These are phyloP conservation scores for Tragelaphus imberbis DNA, from an alignment of 2,113 vertebrate species.

Conservation along the genomic window DNA sequence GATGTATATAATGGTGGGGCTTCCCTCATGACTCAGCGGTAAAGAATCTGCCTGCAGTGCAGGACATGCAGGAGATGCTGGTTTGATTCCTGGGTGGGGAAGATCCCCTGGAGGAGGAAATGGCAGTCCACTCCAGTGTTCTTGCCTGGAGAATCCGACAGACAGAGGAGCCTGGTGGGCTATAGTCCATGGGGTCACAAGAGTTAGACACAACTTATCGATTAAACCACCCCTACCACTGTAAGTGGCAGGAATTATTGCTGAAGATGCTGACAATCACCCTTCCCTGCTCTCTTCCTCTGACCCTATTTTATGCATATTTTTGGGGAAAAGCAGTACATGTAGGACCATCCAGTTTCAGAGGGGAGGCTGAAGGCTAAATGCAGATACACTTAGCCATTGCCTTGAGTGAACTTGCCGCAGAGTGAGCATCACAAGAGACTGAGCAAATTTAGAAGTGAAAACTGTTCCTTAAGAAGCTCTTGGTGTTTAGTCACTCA, in stretches of 20 bases:
- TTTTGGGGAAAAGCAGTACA: fast-evolving
- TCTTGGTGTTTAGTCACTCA: neutral
- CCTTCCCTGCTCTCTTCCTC: fast-evolving
- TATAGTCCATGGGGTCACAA: neutral
- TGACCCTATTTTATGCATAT: neutral
- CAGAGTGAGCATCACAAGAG: fast-evolving
- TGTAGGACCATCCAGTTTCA: neutral
- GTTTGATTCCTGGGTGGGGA: neutral
- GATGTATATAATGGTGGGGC: neutral
- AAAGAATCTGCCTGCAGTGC: neutral
- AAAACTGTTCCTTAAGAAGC: neutral
- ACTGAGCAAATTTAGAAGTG: fast-evolving
- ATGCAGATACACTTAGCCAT: fast-evolving
- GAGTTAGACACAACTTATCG: neutral
- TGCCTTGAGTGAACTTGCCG: no score
- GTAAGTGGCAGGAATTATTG: neutral
- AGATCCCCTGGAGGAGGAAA: neutral
- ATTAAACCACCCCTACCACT: neutral
- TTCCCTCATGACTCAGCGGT: neutral
- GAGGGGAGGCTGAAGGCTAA: neutral
- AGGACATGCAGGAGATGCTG: neutral
- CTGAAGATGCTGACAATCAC: neutral
- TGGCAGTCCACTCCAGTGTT: neutral
- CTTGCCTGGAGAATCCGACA: neutral
- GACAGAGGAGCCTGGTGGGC: neutral